phyloP scores from a whole-genome alignment of 35 echinoderm and acorn worm species.

The Eucidaris tribuloides region DNA sequence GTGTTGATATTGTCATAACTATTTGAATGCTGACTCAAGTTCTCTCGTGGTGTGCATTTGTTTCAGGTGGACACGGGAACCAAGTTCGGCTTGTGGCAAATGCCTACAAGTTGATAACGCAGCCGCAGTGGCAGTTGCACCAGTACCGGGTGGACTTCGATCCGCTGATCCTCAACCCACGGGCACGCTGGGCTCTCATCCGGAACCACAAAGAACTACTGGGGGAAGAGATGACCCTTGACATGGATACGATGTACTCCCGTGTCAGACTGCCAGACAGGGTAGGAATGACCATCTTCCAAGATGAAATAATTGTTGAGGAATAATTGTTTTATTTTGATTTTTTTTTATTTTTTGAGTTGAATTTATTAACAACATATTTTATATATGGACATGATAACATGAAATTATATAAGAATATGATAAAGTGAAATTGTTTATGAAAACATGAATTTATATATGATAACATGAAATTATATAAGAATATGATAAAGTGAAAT shows the following conservation, averaged over 20 bases:
- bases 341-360: too few relatives aligned
- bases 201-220: conserved; percentile 33
- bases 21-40: background rate
- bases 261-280: conserved; percentile 48
- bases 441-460: too few relatives aligned
- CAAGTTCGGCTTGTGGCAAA: conserved; percentile 36
- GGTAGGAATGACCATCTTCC: too few relatives aligned
- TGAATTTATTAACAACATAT: too few relatives aligned
- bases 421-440: too few relatives aligned
- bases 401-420: too few relatives aligned
- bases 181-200: conserved; percentile 50
- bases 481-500: too few relatives aligned
- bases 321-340: background rate
- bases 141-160: conserved; percentile 92
- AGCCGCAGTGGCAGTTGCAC: conserved; percentile 65
- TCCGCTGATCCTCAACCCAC: conserved; percentile 52
- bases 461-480: too few relatives aligned
- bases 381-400: too few relatives aligned
- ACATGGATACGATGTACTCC: conserved; percentile 74
- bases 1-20: background rate
- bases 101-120: conserved; percentile 61
- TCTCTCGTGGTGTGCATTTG: background rate
- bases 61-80: conserved; percentile 34
- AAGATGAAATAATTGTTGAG: too few relatives aligned
- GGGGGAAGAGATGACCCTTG: conserved; percentile 58